These are phyloP conservation scores for Elephantulus edwardii DNA, from an alignment of 2,113 vertebrate species.

Conservation along the genomic window DNA sequence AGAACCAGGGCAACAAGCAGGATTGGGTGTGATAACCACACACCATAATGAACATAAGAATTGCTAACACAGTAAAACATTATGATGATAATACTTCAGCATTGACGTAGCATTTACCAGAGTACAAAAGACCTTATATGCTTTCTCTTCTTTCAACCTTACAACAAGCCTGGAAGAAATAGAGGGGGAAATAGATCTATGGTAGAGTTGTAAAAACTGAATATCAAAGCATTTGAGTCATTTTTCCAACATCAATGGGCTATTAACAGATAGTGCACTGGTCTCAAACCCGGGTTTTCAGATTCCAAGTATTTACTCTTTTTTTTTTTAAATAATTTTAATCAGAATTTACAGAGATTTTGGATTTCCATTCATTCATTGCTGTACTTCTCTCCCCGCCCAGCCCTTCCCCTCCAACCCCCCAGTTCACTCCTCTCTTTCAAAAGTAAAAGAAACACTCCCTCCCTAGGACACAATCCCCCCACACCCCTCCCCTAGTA, in stretches of 20 bases:
- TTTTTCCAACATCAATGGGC: constrained; percentile 10
- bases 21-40: neutral
- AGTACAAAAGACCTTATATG: constrained; percentile 1
- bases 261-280: constrained; percentile 8
- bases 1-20: no score
- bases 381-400: no score
- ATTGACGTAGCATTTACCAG: constrained; percentile 35
- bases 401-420: no score
- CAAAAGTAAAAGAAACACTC: no score
- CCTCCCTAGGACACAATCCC: no score
- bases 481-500: no score
- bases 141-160: neutral
- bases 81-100: neutral
- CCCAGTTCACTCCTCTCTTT: no score
- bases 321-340: no score
- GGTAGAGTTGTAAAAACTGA: constrained; percentile 17
- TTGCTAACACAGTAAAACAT: neutral
- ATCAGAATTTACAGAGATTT: no score
- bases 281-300: constrained; percentile 32
- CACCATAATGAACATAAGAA: neutral
- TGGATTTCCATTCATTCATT: no score
- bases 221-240: neutral
- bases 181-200: neutral
- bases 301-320: constrained; percentile 29
- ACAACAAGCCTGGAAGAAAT: constrained; percentile 10